A percentile compares a stretch with the other conserved stretches of the same genome.
phyloP scores from a whole-genome alignment of 2,888 invertebrate genomes.

The Ormia ochracea region DNA sequence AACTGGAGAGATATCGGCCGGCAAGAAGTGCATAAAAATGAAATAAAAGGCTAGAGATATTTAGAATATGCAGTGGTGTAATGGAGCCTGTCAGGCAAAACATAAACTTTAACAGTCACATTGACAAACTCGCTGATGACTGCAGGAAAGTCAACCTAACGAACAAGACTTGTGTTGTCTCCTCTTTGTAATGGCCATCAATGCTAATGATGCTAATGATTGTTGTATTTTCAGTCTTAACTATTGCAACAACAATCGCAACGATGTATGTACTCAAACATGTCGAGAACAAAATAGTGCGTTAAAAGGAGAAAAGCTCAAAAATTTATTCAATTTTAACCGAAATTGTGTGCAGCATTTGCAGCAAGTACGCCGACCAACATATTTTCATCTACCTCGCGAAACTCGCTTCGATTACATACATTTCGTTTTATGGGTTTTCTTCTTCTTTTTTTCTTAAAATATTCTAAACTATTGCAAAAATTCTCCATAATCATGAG shows the following conservation, averaged over 20 bases:
- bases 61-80: slow-evolving; percentile 62
- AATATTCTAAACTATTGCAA: slow-evolving; percentile 51
- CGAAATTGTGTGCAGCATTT: slow-evolving; percentile 39
- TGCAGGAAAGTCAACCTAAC: slow-evolving; percentile 20
- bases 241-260: slow-evolving; percentile 26
- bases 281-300: slow-evolving; percentile 56
- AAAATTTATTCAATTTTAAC: slow-evolving; percentile 53
- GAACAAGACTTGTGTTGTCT: slow-evolving; percentile 47
- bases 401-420: background rate
- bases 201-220: slow-evolving; percentile 66
- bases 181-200: slow-evolving; percentile 59
- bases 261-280: slow-evolving; percentile 28
- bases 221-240: slow-evolving; percentile 53
- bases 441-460: slow-evolving; percentile 1
- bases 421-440: slow-evolving; percentile 31
- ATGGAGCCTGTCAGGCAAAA: slow-evolving; percentile 66
- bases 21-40: background rate
- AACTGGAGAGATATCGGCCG: slow-evolving; percentile 10
- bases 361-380: slow-evolving; percentile 1
- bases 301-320: slow-evolving; percentile 51
- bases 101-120: slow-evolving; percentile 65
- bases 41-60: slow-evolving; percentile 29
- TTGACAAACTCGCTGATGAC: slow-evolving; percentile 60
- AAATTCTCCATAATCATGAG: slow-evolving; percentile 19
- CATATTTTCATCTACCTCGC: slow-evolving; percentile 12